A percentile compares a stretch with the other conserved stretches of the same genome.
phyloP scores from a whole-genome alignment of 2,797 vertebrate species.

The Arrhamphus sclerolepis region DNA sequence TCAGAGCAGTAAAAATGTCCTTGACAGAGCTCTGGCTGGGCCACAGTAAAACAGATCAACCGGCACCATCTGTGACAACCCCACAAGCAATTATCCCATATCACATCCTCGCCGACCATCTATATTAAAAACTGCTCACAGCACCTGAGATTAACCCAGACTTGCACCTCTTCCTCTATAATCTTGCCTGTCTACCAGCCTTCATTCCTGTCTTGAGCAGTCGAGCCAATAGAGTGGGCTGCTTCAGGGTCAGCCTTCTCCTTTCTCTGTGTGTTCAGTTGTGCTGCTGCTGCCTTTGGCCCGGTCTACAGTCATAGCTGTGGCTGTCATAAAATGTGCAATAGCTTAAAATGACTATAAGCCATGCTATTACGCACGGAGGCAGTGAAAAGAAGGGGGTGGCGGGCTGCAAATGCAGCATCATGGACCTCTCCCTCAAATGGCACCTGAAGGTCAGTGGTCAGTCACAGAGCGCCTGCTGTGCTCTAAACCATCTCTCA shows the following conservation, averaged over 20 bases:
- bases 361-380: constrained; percentile 64
- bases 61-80: constrained; percentile 80
- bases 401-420: constrained; percentile 71
- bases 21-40: constrained; percentile 67
- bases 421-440: constrained; percentile 62
- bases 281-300: constrained; percentile 39
- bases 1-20: constrained; percentile 70
- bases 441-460: constrained; percentile 70
- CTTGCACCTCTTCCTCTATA: constrained; percentile 57
- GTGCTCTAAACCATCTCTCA: constrained; percentile 30
- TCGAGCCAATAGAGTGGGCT: constrained; percentile 40
- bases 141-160: constrained; percentile 77
- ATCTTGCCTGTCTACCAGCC: constrained; percentile 51
- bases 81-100: constrained; percentile 80
- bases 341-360: constrained; percentile 69
- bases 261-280: constrained; percentile 42
- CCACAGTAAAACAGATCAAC: constrained; percentile 73
- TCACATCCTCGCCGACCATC: constrained; percentile 72
- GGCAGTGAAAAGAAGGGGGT: constrained; percentile 28
- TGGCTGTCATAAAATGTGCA: constrained; percentile 70
- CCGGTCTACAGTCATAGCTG: constrained; percentile 59
- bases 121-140: constrained; percentile 77
- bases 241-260: constrained; percentile 71
- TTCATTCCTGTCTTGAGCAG: constrained; percentile 8
- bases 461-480: constrained; percentile 34